Evolutionary conservation across 2,797 vertebrate genomes (phyloP).

Genomic region (Myotis myotis): DNA sequence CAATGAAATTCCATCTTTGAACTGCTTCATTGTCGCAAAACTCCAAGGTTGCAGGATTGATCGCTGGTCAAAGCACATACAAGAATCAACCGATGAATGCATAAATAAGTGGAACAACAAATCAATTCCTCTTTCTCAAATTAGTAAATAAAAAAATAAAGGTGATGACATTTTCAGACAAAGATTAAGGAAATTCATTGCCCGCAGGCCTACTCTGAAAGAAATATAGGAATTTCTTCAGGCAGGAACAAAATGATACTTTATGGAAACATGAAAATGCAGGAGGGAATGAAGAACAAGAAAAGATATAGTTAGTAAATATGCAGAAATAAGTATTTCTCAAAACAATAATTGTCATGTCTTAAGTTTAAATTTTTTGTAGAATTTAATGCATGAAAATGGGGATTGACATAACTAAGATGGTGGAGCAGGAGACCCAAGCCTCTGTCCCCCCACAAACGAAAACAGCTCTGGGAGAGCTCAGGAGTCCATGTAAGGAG

Average conservation of each 20-base stretch:
- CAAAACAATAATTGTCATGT: conserved; percentile 12
- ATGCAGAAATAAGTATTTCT: background rate
- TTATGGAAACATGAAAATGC: background rate
- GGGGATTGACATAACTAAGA: background rate
- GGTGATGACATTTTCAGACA: background rate
- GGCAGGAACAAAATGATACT: conserved; percentile 7
- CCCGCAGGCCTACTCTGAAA: background rate
- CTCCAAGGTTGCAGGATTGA: background rate
- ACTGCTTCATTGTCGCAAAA: background rate
- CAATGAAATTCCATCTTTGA: conserved; percentile 8
- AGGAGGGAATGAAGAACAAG: background rate
- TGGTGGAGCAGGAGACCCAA: background rate
- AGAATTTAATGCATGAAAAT: background rate
- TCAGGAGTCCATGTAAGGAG: background rate
- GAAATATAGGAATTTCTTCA: background rate
- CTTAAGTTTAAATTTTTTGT: conserved; percentile 29
- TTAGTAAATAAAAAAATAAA: background rate
- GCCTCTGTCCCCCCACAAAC: background rate
- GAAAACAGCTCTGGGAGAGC: background rate
- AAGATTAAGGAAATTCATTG: background rate
- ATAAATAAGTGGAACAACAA: background rate
- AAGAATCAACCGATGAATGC: background rate
- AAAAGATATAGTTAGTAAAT: conserved; percentile 17
- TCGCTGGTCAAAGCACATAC: background rate
- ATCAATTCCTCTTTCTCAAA: background rate